Evolutionary conservation across 1,140 invertebrate species (phyloP).

Genomic region (Gryon sp.): DNA sequence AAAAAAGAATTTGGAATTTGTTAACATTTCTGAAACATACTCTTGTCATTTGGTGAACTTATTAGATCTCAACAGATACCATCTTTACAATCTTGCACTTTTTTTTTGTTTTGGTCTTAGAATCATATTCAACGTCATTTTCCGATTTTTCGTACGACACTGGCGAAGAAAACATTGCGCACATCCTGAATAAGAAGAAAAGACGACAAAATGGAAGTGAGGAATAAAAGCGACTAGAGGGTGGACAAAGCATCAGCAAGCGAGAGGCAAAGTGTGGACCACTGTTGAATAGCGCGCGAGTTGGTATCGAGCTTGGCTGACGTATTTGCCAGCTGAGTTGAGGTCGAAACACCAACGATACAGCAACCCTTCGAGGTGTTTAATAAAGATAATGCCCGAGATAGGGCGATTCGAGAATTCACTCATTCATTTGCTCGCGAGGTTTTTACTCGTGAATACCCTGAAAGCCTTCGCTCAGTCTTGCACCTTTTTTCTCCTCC

Average conservation of each 20-base stretch:
- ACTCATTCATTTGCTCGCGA: constrained; percentile 72
- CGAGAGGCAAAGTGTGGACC: constrained; percentile 36
- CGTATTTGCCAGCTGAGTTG: constrained; percentile 52
- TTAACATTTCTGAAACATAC: too few relatives aligned
- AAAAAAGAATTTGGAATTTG: too few relatives aligned
- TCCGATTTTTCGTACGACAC: background rate
- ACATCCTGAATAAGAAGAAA: constrained; percentile 29
- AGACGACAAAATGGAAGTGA: constrained; percentile 30
- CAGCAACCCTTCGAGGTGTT: constrained; percentile 72
- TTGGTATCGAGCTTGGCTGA: constrained; percentile 43
- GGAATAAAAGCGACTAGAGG: constrained; percentile 53
- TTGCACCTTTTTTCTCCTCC: constrained; percentile 31
- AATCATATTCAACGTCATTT: constrained; percentile 6
- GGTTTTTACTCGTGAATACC: constrained; percentile 73
- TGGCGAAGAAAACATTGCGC: constrained; percentile 15
- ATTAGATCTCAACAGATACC: too few relatives aligned
- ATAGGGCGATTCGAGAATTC: constrained; percentile 73
- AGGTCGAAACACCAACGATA: constrained; percentile 44
- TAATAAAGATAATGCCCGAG: constrained; percentile 79
- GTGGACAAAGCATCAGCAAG: constrained; percentile 67
- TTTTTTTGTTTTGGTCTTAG: too few relatives aligned
- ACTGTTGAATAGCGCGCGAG: constrained; percentile 40
- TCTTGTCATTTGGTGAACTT: background rate
- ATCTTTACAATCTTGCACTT: too few relatives aligned
- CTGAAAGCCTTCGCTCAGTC: constrained; percentile 70